Evolutionary conservation across 2,113 vertebrate genomes (phyloP).

Genomic region (Nyctibius bracteatus): DNA sequence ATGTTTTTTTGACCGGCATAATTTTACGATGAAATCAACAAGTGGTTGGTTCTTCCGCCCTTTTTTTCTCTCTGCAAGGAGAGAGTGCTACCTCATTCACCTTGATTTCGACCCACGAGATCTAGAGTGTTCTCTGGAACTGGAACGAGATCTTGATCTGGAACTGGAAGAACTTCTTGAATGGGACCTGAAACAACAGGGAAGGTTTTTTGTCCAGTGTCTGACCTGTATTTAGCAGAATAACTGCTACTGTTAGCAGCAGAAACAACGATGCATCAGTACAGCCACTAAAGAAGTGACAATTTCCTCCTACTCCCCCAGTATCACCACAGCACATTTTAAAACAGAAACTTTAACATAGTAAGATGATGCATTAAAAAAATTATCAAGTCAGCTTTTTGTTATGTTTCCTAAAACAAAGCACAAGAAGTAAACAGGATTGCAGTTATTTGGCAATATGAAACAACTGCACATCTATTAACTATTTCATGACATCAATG

Average conservation of each 20-base stretch:
- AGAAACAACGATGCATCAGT: background rate
- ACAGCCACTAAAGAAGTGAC: background rate
- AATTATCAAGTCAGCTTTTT: background rate
- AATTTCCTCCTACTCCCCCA: background rate
- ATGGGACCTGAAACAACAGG: slow-evolving; percentile 93
- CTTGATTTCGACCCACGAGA: slow-evolving; percentile 96
- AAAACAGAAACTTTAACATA: background rate
- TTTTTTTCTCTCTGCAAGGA: slow-evolving; percentile 81
- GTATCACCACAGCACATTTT: background rate
- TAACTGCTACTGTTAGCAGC: background rate
- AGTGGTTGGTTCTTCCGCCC: slow-evolving; percentile 57
- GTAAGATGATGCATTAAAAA: background rate
- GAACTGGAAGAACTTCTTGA: slow-evolving; percentile 97
- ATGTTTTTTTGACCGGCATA: slow-evolving; percentile 49
- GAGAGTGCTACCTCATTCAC: slow-evolving; percentile 98
- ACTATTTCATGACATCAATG: background rate
- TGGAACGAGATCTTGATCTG: slow-evolving; percentile 94
- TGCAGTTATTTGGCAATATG: background rate
- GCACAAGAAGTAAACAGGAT: background rate
- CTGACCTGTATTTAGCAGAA: background rate
- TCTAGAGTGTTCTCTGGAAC: slow-evolving; percentile 81
- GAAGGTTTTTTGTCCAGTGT: slow-evolving; percentile 66
- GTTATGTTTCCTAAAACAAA: background rate
- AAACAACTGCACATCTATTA: background rate
- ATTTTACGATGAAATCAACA: slow-evolving; percentile 38